A percentile compares a stretch with the other conserved stretches of the same genome.
Evolutionary conservation across 2,113 vertebrate genomes (phyloP).

Genomic region (Semnornis frantzii): DNA sequence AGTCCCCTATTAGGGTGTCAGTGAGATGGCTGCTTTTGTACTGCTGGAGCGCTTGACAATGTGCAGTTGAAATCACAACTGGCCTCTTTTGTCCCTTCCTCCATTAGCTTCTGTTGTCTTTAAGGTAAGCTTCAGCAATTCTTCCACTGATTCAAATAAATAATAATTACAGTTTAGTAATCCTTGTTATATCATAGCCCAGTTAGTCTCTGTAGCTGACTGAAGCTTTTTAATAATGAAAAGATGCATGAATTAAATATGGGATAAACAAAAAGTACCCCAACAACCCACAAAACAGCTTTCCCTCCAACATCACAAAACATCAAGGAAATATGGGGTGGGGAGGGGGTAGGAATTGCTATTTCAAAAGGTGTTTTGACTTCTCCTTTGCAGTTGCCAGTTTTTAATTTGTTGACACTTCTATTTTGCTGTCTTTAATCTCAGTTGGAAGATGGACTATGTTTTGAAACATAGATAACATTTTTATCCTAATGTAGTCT

Average conservation of each 20-base stretch:
- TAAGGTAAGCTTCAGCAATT: slow-evolving; percentile 10
- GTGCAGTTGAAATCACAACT: not conserved
- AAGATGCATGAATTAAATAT: not conserved
- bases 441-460: not conserved
- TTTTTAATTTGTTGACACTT: not conserved
- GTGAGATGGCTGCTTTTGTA: not conserved
- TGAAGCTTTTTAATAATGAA: slow-evolving; percentile 26
- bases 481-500: not conserved
- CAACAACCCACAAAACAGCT: rapidly evolving
- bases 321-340: not conserved
- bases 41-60: not conserved
- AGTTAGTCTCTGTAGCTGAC: slow-evolving; percentile 25
- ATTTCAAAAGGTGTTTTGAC: not conserved
- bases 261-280: slow-evolving; percentile 5
- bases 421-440: not conserved
- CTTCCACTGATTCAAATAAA: slow-evolving; percentile 39
- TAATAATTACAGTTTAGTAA: slow-evolving; percentile 53
- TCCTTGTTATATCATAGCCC: slow-evolving; percentile 7
- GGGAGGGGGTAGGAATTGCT: not conserved
- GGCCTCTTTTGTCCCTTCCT: not conserved
- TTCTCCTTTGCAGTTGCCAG: not conserved
- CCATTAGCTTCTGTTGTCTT: slow-evolving; percentile 39
- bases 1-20: not conserved
- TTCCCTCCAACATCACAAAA: not conserved
- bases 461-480: not conserved